Percentiles rank a stretch among this genome's conserved stretches.
These are phyloP conservation scores for Eueides isabella DNA, from an alignment of 1,140 invertebrate species.

Conservation along the genomic window DNA sequence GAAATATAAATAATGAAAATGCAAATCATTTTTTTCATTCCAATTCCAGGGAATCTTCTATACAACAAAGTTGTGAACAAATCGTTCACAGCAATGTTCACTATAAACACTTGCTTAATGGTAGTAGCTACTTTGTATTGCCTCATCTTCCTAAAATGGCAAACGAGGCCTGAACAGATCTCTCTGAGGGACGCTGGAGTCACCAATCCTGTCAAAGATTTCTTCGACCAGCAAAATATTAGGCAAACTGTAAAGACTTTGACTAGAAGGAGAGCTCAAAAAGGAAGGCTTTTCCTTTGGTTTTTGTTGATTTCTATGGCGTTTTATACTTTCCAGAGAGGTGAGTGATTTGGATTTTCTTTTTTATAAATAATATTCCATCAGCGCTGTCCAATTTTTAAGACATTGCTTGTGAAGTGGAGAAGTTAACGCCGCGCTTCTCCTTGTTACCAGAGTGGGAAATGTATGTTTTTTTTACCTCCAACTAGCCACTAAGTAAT, in stretches of 20 bases:
- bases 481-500: no score
- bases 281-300: slow-evolving; percentile 84
- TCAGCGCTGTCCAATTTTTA: no score
- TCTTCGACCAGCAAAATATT: slow-evolving; percentile 87
- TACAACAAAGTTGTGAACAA: slow-evolving; percentile 74
- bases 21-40: no score
- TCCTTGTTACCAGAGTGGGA: no score
- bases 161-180: slow-evolving; percentile 84
- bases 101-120: slow-evolving; percentile 85
- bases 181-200: slow-evolving; percentile 81
- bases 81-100: slow-evolving; percentile 88
- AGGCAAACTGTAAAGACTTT: slow-evolving; percentile 84
- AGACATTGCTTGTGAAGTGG: no score
- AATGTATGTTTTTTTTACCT: no score
- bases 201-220: slow-evolving; percentile 85
- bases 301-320: slow-evolving; percentile 87
- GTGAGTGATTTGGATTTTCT: slow-evolving; percentile 47
- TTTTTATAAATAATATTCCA: no score
- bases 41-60: slow-evolving; percentile 63
- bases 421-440: no score
- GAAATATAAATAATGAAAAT: no score
- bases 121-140: slow-evolving; percentile 85
- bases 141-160: slow-evolving; percentile 84
- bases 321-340: slow-evolving; percentile 89
- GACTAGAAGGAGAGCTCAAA: slow-evolving; percentile 79